Evolutionary conservation across 2,797 vertebrate genomes (phyloP).

Genomic region (Trachops cirrhosus): DNA sequence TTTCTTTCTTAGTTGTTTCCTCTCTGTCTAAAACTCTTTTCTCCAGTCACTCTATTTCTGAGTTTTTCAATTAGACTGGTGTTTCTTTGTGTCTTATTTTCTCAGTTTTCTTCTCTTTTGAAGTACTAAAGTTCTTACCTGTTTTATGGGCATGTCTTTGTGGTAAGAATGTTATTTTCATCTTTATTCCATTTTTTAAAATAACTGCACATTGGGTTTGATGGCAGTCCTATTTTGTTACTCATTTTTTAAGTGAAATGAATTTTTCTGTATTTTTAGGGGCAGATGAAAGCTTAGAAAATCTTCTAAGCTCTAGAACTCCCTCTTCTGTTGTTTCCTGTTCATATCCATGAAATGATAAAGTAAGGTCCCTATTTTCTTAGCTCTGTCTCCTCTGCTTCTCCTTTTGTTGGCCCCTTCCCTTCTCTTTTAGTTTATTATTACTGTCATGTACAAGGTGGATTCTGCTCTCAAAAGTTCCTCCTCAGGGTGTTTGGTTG

Average conservation of each 20-base stretch:
- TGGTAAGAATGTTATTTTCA: slow-evolving; percentile 31
- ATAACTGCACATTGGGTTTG: slow-evolving; percentile 7
- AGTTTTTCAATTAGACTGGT: not conserved
- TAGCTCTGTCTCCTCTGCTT: not conserved
- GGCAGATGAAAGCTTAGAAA: not conserved
- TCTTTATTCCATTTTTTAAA: not conserved
- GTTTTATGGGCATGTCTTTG: slow-evolving; percentile 28
- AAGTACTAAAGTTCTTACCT: slow-evolving; percentile 31
- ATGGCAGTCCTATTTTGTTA: slow-evolving; percentile 44
- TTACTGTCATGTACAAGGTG: not conserved
- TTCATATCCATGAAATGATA: not conserved
- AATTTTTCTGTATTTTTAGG: slow-evolving; percentile 35
- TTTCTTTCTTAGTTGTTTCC: not conserved
- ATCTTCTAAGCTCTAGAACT: not conserved
- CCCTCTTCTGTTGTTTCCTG: not conserved
- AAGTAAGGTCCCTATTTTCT: not conserved
- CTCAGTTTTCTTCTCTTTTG: slow-evolving; percentile 15
- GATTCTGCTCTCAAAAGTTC: not conserved
- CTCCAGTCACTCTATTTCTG: not conserved
- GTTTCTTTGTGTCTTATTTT: not conserved
- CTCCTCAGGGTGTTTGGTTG: not conserved
- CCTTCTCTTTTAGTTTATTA: not conserved
- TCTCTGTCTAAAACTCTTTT: not conserved
- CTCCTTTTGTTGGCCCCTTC: not conserved
- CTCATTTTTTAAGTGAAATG: slow-evolving; percentile 47